Evolutionary conservation across 1,140 invertebrate genomes (phyloP), one percentile per base, ranked within the genome.

Genomic region (Aphaenogaster rudis): DNA sequence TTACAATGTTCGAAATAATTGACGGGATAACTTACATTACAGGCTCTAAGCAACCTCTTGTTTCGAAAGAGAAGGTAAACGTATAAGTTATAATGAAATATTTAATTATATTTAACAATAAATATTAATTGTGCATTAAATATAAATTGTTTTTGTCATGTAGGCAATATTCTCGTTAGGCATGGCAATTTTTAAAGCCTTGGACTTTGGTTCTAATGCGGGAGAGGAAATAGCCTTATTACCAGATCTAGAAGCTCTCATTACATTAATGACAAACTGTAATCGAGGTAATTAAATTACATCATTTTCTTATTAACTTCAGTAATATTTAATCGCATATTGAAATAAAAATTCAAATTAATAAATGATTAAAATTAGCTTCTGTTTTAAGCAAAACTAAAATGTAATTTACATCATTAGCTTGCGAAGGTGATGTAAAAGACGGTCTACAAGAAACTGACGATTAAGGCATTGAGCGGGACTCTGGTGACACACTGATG

Each of bases 391-490:
- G 6, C 21, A 57, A 42, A 21, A 54, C 4, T 57, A 77, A 85
- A 52, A 52, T 64, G 1, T 8, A 42, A 42, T 78, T 45, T 78
- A 15, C 0, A 54, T 54, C 42, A 63, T 17, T 78, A 90, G 90
- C 48, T 71, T 81, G 45, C 0, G 88, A 88, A 61, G 52, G 39
- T 3, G 92, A 93, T 88, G 76, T 85, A 61, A 93, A 95, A 86
- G 92, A n/a, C n/a, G n/a, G n/a, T 82, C 93, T 95, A 64, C 96
- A 96, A 74, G 98, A 98, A 95, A 97, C 97, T 0, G 98, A 98
- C 90, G 98, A 99, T 94, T 98, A 99, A 95, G 98, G 98, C 63
- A 98, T 99, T 91, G 98, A 98, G 95, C 96, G 98, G 88, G 98
- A 98, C 95, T 97, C 98, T 1, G 97, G 97, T 76, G 98, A 98